A percentile compares a stretch with the other conserved stretches of the same genome.
These are phyloP conservation scores for Salmo trutta DNA, from an alignment of 2,797 vertebrate genomes.

Conservation along the genomic window DNA sequence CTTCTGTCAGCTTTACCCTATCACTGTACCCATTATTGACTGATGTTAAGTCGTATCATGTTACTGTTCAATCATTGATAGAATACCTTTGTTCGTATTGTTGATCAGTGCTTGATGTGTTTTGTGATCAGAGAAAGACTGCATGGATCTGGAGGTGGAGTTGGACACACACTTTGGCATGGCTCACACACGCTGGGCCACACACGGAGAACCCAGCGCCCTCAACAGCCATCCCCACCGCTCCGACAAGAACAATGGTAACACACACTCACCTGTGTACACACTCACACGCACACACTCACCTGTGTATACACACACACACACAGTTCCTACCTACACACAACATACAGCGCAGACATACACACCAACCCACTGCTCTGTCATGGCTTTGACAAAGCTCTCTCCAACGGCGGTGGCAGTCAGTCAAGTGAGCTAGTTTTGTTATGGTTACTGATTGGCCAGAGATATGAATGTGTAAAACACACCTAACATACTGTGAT, in stretches of 20 bases:
- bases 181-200: conserved; percentile 97
- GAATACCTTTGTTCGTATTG: background rate
- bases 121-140: conserved; percentile 82
- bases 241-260: conserved; percentile 92
- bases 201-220: conserved; percentile 88
- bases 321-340: background rate
- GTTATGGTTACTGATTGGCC: background rate
- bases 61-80: background rate
- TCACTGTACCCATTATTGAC: no score
- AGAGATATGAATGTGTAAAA: background rate
- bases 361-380: background rate
- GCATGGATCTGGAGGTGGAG: conserved; percentile 83
- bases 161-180: conserved; percentile 91
- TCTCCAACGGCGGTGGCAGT: background rate
- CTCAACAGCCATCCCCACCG: conserved; percentile 95
- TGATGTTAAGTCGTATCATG: background rate
- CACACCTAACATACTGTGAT: background rate
- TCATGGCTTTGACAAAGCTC: background rate
- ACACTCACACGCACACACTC: conserved; percentile 4
- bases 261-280: background rate
- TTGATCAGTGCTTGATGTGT: conserved; percentile 8
- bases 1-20: background rate
- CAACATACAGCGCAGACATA: background rate
- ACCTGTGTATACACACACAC: no score
- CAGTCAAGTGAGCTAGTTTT: conserved; percentile 5